phyloP scores from a whole-genome alignment of 2,113 vertebrate species.

The Rhegmatorhina hoffmannsi region DNA sequence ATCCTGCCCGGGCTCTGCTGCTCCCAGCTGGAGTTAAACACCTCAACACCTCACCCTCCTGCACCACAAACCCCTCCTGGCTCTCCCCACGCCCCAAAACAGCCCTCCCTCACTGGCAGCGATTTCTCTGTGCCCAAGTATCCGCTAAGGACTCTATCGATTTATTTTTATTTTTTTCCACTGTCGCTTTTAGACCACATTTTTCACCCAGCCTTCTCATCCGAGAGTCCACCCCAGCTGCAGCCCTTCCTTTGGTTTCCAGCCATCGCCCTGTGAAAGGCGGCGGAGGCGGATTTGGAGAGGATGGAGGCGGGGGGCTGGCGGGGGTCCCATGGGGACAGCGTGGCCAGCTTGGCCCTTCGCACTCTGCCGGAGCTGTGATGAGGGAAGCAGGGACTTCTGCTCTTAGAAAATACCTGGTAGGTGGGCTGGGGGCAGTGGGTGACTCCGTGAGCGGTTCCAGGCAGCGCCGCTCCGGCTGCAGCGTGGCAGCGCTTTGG shows the following conservation, averaged over 20 bases:
- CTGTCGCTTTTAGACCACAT: neutral
- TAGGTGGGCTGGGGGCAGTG: constrained; percentile 7
- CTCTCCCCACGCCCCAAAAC: neutral
- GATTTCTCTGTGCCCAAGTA: neutral
- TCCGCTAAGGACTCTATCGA: neutral
- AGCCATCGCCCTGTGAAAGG: neutral
- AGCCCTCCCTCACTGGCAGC: neutral
- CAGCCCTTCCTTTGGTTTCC: neutral
- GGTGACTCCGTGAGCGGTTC: neutral
- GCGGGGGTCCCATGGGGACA: neutral
- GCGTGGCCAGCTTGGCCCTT: neutral
- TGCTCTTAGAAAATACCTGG: neutral
- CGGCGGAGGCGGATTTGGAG: rapidly evolving
- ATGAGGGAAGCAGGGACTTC: neutral
- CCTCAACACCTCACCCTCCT: rapidly evolving
- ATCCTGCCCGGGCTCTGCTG: rapidly evolving
- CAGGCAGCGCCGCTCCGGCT: neutral
- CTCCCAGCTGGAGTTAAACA: neutral
- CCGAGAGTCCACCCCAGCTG: neutral
- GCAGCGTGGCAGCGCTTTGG: neutral
- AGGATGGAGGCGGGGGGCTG: neutral
- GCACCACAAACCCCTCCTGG: neutral
- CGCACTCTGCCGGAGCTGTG: neutral
- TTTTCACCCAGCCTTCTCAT: constrained; percentile 21
- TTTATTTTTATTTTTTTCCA: neutral